Evolutionary conservation across 2,888 invertebrate genomes (phyloP).

Genomic region (Archips xylosteana): DNA sequence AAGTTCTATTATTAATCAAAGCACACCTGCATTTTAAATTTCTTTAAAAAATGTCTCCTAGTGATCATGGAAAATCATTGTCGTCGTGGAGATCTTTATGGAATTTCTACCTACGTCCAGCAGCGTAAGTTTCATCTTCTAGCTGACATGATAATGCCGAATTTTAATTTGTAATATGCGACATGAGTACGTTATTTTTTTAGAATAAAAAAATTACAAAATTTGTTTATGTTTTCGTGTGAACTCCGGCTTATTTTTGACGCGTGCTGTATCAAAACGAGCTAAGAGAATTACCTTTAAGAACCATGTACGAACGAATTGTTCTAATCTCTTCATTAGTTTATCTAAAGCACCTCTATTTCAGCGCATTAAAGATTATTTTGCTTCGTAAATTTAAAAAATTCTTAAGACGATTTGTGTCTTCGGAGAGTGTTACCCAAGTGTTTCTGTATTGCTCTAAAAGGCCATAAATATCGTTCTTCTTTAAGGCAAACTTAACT

Average conservation of each 20-base stretch:
- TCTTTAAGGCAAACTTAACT: constrained; percentile 26
- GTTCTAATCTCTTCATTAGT: constrained; percentile 67
- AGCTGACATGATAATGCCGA: too few relatives aligned
- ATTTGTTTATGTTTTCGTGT: constrained; percentile 16
- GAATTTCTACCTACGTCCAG: too few relatives aligned
- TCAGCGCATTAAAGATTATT: constrained; percentile 50
- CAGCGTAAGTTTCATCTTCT: too few relatives aligned
- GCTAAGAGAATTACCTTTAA: constrained; percentile 60
- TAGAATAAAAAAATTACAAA: background rate
- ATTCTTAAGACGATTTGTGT: constrained; percentile 60
- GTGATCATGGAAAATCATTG: too few relatives aligned
- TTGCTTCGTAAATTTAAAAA: constrained; percentile 51
- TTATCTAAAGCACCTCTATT: constrained; percentile 51
- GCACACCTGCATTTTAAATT: too few relatives aligned
- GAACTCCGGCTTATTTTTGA: constrained; percentile 50
- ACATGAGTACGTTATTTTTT: too few relatives aligned
- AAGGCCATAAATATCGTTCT: constrained; percentile 42
- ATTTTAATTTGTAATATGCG: too few relatives aligned
- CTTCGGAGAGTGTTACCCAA: constrained; percentile 56
- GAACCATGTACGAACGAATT: constrained; percentile 58
- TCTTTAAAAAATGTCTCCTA: too few relatives aligned
- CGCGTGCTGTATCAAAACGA: constrained; percentile 67
- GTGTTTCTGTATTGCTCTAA: constrained; percentile 44
- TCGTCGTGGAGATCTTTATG: too few relatives aligned
- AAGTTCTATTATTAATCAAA: too few relatives aligned